Evolutionary conservation across 2,888 invertebrate species (phyloP), one percentile per base, ranked within the genome.

Genomic region (Halictus ligatus): DNA sequence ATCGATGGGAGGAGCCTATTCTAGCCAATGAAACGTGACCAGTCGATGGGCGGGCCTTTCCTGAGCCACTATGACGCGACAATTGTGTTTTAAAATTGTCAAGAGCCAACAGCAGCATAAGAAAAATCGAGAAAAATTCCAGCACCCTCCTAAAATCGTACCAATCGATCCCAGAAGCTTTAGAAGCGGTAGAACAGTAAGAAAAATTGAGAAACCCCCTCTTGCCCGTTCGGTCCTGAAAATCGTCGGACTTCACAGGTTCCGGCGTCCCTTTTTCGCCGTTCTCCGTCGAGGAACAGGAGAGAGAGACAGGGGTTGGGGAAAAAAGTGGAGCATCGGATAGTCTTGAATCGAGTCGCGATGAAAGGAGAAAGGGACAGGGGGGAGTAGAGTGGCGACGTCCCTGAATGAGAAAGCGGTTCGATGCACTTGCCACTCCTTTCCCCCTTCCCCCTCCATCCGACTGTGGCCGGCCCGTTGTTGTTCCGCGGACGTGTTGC

Each of bases 351-450:
- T 80, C 77, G 77, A 69, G 40, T 74, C 64, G 40, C 73, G 4
- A 46, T 67, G 15, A 80, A 40, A 73, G n/a, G 43, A 58, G 58
- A 79, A 77, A 71, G 71, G 73, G 43, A 58, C 71, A 81, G 54
- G 25, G 48, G 25, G 48, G 67, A 50, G 74, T 58, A 78, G 71
- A 78, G 75, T 73, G 80, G 78, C 79, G 73, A 84, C 83, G 85
- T 85, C 86, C 86, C 89, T 88, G 89, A 91, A 91, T 90, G 89
- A 89, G 85, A 91, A 89, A 91, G 90, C 89, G 82, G 88, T 90
- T 87, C 88, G 91, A 89, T 89, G 91, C 89, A 90, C 89, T 90
- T 87, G 90, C 83, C 82, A 72, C 72, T 50, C 72, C 69, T 58
- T 58, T 29, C 48, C 12, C 18, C 48, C 69, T 54, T 67, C 25